Conservation (phyloP, 2,113 vertebrate genomes). For the Menidia beryllina region DNA sequence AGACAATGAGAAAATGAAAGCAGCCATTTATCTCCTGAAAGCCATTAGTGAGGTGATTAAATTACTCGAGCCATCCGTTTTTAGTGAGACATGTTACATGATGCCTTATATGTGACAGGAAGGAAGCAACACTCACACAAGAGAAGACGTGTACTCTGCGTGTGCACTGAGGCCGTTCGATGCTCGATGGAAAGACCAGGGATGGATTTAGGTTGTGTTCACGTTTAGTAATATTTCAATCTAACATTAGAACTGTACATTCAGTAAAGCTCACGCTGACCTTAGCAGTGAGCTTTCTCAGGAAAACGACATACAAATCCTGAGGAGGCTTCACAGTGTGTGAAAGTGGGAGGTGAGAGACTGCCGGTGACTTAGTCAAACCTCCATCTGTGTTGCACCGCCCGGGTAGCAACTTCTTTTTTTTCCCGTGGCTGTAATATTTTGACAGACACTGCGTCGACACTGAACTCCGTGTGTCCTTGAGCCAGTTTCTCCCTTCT, state of each 20-base stretch:
- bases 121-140: constrained; percentile 3
- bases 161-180: not conserved
- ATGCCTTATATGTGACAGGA: constrained; percentile 28
- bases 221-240: constrained; percentile 4
- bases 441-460: constrained; percentile 53
- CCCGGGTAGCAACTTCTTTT: constrained; percentile 14
- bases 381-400: constrained; percentile 50
- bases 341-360: constrained; percentile 71
- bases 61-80: constrained; percentile 43
- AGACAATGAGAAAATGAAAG: constrained; percentile 32
- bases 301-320: constrained; percentile 21
- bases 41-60: constrained; percentile 33
- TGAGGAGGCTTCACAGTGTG: constrained; percentile 42
- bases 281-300: constrained; percentile 17
- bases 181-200: not conserved
- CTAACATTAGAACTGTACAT: not conserved
- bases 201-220: constrained; percentile 5
- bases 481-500: constrained; percentile 35
- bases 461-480: constrained; percentile 56
- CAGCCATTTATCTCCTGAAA: constrained; percentile 37
- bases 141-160: constrained; percentile 3
- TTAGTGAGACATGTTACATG: constrained; percentile 46
- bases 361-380: constrained; percentile 60
- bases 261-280: constrained; percentile 11
- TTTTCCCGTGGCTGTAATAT: constrained; percentile 24